phyloP scores from a whole-genome alignment of 2,113 vertebrate species.

The Chaetops frenatus region DNA sequence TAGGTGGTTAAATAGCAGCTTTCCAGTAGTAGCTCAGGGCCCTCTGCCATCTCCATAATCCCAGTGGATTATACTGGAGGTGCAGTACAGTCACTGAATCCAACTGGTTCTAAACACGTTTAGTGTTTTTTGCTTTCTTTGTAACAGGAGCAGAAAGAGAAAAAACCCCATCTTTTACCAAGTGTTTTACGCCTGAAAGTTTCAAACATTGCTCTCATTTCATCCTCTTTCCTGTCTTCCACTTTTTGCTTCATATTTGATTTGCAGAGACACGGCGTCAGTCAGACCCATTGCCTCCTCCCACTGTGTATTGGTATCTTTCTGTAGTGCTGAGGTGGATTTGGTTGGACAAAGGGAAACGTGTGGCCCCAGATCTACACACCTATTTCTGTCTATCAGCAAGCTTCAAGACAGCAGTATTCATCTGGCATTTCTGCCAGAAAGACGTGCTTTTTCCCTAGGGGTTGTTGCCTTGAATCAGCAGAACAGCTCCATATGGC shows the following conservation, averaged over 20 bases:
- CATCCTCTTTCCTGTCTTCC: background rate
- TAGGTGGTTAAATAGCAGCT: background rate
- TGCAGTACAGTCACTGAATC: background rate
- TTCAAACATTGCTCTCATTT: background rate
- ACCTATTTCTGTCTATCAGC: background rate
- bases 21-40: background rate
- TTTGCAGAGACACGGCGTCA: accelerated
- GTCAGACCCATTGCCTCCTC: background rate
- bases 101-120: background rate
- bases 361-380: background rate
- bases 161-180: background rate
- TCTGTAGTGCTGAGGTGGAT: background rate
- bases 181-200: background rate
- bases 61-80: background rate
- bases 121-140: background rate
- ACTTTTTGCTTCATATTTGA: background rate
- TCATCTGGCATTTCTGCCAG: background rate
- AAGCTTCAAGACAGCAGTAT: background rate
- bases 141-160: background rate
- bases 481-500: background rate
- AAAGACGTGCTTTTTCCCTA: background rate
- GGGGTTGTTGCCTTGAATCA: background rate
- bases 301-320: background rate
- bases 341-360: background rate
- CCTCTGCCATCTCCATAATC: background rate